These are phyloP conservation scores for Perccottus glenii DNA, from an alignment of 2,113 vertebrate genomes.

Conservation along the genomic window DNA sequence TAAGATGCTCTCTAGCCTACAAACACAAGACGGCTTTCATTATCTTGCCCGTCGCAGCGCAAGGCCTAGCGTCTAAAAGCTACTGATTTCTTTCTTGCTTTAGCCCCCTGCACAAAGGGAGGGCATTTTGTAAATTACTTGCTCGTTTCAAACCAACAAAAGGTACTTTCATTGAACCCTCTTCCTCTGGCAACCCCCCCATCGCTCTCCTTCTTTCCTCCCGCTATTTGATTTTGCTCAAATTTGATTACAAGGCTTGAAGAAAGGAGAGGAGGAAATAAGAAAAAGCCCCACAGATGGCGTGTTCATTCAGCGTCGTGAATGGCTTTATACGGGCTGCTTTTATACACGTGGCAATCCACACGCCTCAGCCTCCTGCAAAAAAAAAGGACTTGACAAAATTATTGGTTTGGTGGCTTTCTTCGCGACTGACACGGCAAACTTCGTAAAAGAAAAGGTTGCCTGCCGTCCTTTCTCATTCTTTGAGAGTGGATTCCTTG, in stretches of 20 bases:
- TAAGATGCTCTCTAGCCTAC: slow-evolving; percentile 99
- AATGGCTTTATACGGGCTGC: slow-evolving; percentile 99
- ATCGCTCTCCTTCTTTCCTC: slow-evolving; percentile 69
- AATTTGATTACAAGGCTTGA: slow-evolving; percentile 99
- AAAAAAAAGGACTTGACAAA: slow-evolving; percentile 94
- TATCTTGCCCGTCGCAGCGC: slow-evolving; percentile 96
- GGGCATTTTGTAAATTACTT: slow-evolving; percentile 99
- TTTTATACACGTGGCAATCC: slow-evolving; percentile 99
- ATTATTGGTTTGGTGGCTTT: slow-evolving; percentile 99
- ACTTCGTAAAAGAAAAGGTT: slow-evolving; percentile 88
- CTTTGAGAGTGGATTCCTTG: slow-evolving; percentile 46
- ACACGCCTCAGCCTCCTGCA: slow-evolving; percentile 91
- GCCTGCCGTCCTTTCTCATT: slow-evolving; percentile 42
- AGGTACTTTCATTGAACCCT: slow-evolving; percentile 99
- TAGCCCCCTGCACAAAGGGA: slow-evolving; percentile 99
- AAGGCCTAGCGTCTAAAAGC: slow-evolving; percentile 99
- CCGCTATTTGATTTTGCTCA: slow-evolving; percentile 99
- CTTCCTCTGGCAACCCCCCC: slow-evolving; percentile 69
- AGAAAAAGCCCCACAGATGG: slow-evolving; percentile 92
- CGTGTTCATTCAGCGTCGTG: slow-evolving; percentile 98
- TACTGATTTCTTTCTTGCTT: slow-evolving; percentile 99
- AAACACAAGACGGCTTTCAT: slow-evolving; percentile 99
- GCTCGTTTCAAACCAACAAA: slow-evolving; percentile 99
- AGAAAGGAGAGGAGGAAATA: slow-evolving; percentile 97
- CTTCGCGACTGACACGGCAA: slow-evolving; percentile 95